Evolutionary conservation across 2,888 invertebrate species (phyloP).

Genomic region (Hydropsyche betteni): DNA sequence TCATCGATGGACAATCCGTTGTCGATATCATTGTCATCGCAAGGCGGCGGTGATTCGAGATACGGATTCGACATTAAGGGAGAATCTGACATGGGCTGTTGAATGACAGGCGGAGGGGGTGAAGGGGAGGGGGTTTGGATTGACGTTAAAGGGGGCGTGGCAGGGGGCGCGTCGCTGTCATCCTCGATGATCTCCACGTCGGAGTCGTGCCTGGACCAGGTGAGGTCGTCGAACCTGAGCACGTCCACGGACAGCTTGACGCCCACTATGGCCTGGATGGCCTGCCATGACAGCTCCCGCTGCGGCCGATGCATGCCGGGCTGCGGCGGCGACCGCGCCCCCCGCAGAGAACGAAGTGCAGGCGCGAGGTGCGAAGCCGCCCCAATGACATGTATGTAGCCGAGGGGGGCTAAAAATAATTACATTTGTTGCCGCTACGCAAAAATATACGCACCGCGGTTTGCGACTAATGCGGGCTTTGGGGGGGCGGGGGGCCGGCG

Average conservation of each 20-base stretch:
- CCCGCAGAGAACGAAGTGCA: constrained; percentile 49
- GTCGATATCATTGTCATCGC: constrained; percentile 56
- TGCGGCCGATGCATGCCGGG: constrained; percentile 63
- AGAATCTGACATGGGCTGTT: constrained; percentile 54
- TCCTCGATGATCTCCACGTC: constrained; percentile 67
- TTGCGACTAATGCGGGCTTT: too few relatives aligned
- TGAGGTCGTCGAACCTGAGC: constrained; percentile 66
- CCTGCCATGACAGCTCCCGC: constrained; percentile 70
- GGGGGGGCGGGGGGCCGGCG: constrained; percentile 24
- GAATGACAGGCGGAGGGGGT: constrained; percentile 53
- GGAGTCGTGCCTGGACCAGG: constrained; percentile 59
- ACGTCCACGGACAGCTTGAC: constrained; percentile 67
- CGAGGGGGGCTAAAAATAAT: constrained; percentile 68
- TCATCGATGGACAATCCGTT: constrained; percentile 67
- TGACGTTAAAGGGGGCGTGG: constrained; percentile 58
- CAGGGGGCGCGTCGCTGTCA: constrained; percentile 64
- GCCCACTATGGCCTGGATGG: constrained; percentile 68
- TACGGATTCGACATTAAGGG: constrained; percentile 16
- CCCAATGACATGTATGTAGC: constrained; percentile 61
- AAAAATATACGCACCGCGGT: too few relatives aligned
- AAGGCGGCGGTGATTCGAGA: constrained; percentile 33
- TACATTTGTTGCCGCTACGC: constrained; percentile 54
- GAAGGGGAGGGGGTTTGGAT: constrained; percentile 57
- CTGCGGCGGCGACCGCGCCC: not conserved
- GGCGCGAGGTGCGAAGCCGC: constrained; percentile 50